Evolutionary conservation across 2,888 invertebrate species (phyloP), one percentile per base, ranked within the genome.

Genomic region (Doris montereyensis): DNA sequence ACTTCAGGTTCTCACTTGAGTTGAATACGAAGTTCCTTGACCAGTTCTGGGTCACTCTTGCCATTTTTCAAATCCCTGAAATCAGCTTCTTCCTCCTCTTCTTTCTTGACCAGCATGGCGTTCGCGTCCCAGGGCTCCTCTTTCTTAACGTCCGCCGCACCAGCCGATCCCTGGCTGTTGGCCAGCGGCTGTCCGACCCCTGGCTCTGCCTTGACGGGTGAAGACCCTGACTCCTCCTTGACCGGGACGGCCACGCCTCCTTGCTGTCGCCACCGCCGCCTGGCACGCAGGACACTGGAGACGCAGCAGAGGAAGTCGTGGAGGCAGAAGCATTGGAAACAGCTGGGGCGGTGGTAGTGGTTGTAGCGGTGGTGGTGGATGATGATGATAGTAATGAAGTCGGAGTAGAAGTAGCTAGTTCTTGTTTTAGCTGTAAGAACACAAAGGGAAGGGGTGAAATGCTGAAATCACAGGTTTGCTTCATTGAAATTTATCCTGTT

Each of bases 1-100:
- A 10, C 10, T 24, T 17, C 21, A 8, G 13, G 24, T 10, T 62
- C 94, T 92, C 93, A 97, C 97, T 98, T 98, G 74, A 97, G 93
- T 92, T 98, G 97, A 77, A 95, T 95, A 90, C 96, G 96, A 82
- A 98, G 94, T 89, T 98, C 97, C 88, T 96, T 94, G 84, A 96
- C 95, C 84, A 95, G 92, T 88, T 96, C 96, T n/a, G 91, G 89
- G 87, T 95, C 95, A 1, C 87, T 87, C 80, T 89, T 89, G 68
- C 89, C 88, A 75, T 76, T 76, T 21, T 76, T 76, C 24, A 24
- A 21, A 1, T 79, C 79, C 34, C 34, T 75, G 52, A n/a, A 71
- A 10, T 79, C 79, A 2, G 35, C 76, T 28, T 79, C 79, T 17
- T 79, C 79, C 26, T 79, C 80, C 26, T 83, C 81, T 57, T 83